These are phyloP conservation scores for Mesocentrotus franciscanus DNA, from an alignment of 53 echinoderm and acorn worm species.

Conservation along the genomic window DNA sequence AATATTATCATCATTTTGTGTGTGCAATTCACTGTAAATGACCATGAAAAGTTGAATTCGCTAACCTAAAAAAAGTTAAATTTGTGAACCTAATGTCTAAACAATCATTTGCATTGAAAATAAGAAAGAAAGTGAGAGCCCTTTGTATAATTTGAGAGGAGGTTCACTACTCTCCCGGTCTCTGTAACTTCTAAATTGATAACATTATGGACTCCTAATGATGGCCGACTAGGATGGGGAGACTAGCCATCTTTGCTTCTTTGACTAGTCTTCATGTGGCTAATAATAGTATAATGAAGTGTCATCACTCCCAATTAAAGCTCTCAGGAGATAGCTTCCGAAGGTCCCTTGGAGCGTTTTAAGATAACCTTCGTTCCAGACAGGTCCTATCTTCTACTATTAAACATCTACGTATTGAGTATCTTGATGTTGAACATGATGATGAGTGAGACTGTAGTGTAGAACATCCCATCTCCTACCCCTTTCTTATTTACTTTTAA, in stretches of 20 bases:
- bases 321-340: constrained; percentile 11
- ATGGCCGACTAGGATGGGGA: background rate
- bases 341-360: background rate
- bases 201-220: too few relatives aligned
- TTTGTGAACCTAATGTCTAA: too few relatives aligned
- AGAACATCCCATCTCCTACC: background rate
- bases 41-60: too few relatives aligned
- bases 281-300: constrained; percentile 47
- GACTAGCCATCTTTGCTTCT: background rate
- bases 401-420: background rate
- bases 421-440: background rate
- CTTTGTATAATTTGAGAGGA: too few relatives aligned
- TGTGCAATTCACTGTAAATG: too few relatives aligned
- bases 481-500: too few relatives aligned
- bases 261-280: background rate
- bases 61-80: too few relatives aligned
- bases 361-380: background rate
- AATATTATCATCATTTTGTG: too few relatives aligned
- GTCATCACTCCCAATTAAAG: constrained; percentile 32
- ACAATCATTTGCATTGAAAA: too few relatives aligned
- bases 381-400: background rate
- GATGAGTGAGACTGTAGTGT: background rate
- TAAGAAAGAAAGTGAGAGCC: too few relatives aligned
- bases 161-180: too few relatives aligned
- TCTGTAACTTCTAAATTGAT: too few relatives aligned